Base-by-base conservation (phyloP, 2,113 vertebrate species). In the Cynocephalus volans region DNA sequence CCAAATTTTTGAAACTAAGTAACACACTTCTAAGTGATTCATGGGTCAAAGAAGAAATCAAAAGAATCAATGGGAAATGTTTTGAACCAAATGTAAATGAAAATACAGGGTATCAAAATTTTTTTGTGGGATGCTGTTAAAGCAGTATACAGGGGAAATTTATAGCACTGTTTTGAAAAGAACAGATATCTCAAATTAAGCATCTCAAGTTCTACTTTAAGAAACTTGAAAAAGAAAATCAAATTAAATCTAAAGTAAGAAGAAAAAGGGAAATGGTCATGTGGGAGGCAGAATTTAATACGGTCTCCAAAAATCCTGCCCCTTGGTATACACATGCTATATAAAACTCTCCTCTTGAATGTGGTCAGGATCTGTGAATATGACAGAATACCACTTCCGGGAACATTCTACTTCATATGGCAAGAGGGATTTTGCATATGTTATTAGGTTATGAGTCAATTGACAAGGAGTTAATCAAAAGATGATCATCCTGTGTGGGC, bases 21-120 rank as follows among this genome's bases (percentile, higher is more conserved):
- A 84, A 45, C 28, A 56, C 19, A 45, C 33, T 93, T 81, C 21
- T 77, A 95, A 91, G 77, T 92, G 58, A 90, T 60, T 45, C 65
- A 73, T 10, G 28, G 52, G 14, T 90, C 82, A 96, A 96, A 92
- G 73, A 82, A 92, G 45, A 76, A 69, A 60, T 67, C 19, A 90
- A 93, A 70, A 92, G 72, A 88, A n/a, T 88, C 33, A 64, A 9
- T 64, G 36, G 28, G 84, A 94, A 94, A 26, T 36, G 92, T 81
- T 96, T 94, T 72, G 23, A 86, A 65, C n/a, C 72, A 69, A 80
- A 90, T 11, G 18, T 94, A 88, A 72, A 90, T 64, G 79, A 91
- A 90, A 91, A 82, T 54, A 41, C 23, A 90, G 56, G 60, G 28
- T 82, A 73, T 33, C 17, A 41, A 84, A 45, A 28, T n/a, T n/a